Evolutionary conservation across 2,113 vertebrate species (phyloP).

Genomic region (Cervus canadensis): DNA sequence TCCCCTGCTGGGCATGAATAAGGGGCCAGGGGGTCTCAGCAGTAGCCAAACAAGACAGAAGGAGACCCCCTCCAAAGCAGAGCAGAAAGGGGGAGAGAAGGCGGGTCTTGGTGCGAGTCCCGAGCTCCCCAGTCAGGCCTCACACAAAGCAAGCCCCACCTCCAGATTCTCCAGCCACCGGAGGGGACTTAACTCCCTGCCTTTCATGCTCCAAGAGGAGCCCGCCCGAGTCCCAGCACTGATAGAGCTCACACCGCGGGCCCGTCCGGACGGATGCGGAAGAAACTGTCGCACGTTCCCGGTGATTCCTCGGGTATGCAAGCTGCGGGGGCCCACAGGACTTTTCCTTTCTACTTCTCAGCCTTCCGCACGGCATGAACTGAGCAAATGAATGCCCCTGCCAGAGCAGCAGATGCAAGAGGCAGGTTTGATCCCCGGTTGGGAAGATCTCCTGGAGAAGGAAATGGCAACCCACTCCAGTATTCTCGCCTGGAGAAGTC

Average conservation of each 20-base stretch:
- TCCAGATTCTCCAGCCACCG: neutral
- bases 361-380: neutral
- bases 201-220: neutral
- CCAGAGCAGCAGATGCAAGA: accelerated
- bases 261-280: neutral
- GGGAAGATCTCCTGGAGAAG: neutral
- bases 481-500: neutral
- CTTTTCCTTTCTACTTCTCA: neutral
- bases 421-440: neutral
- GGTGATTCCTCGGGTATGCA: neutral
- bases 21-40: neutral
- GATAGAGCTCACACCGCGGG: accelerated
- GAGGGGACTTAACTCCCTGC: accelerated
- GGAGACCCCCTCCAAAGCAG: neutral
- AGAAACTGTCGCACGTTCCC: neutral
- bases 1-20: too few relatives aligned
- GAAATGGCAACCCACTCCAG: neutral
- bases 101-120: neutral
- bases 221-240: neutral
- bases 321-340: too few relatives aligned
- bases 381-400: neutral
- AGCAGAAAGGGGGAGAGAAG: neutral
- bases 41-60: neutral
- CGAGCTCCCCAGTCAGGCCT: neutral
- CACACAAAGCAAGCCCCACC: neutral